These are phyloP conservation scores for Carposina sasakii DNA, from an alignment of 1,140 invertebrate genomes.

Conservation along the genomic window DNA sequence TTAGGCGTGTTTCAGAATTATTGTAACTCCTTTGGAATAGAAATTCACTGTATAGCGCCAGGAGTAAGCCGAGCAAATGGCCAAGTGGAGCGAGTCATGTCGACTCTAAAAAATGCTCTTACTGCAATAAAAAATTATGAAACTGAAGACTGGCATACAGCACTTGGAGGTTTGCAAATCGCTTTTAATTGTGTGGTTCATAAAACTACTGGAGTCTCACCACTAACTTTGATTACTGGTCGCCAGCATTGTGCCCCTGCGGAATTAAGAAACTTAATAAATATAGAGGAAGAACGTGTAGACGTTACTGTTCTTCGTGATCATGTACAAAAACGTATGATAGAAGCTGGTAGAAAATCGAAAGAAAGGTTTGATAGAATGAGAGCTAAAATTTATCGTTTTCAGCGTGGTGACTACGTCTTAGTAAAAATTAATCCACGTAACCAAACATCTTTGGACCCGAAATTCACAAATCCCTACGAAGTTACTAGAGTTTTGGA, in stretches of 20 bases:
- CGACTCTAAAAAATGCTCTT: slow-evolving; percentile 4
- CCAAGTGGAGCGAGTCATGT: slow-evolving; percentile 10
- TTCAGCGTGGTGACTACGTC: slow-evolving; percentile 5
- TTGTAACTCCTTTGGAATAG: slow-evolving; percentile 3
- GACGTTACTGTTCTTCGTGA: background rate
- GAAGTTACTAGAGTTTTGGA: slow-evolving; percentile 2
- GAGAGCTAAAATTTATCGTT: background rate
- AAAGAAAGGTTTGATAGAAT: too few species aligned
- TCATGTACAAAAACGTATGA: background rate
- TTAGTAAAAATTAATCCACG: slow-evolving; percentile 8
- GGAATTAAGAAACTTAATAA: background rate
- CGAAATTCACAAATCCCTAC: slow-evolving; percentile 6
- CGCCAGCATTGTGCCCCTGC: background rate
- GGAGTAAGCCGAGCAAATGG: slow-evolving; percentile 6
- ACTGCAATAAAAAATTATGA: slow-evolving; percentile 9
- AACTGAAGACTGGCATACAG: slow-evolving; percentile 1
- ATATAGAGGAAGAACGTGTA: background rate
- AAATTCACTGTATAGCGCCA: slow-evolving; percentile 7
- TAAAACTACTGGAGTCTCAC: slow-evolving; percentile 6
- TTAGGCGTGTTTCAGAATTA: slow-evolving; percentile 6
- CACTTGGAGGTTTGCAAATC: background rate
- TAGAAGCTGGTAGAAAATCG: background rate
- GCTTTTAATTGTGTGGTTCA: slow-evolving; percentile 4
- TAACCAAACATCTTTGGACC: background rate
- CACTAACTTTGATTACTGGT: slow-evolving; percentile 4